Conservation (phyloP, 2,797 vertebrate genomes). For the Adrianichthys oophorus region DNA sequence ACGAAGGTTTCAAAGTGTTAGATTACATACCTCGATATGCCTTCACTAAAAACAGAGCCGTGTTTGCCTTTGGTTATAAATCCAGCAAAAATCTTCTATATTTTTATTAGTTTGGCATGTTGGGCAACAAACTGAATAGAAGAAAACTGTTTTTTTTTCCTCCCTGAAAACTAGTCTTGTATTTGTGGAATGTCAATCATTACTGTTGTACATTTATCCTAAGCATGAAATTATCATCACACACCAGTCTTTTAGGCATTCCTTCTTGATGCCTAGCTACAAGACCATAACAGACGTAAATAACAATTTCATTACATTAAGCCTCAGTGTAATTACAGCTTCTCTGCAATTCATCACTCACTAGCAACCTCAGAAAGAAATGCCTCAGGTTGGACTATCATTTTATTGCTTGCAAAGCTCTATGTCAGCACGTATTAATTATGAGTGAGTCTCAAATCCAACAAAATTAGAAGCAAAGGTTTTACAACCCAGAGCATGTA, state of each 20-base stretch:
- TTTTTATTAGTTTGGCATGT: background rate
- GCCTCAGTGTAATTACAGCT: constrained; percentile 52
- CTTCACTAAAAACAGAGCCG: constrained; percentile 3
- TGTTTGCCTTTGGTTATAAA: constrained; percentile 4
- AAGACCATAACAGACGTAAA: constrained; percentile 73
- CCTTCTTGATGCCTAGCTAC: constrained; percentile 69
- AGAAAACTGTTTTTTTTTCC: background rate
- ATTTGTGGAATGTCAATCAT: constrained; percentile 47
- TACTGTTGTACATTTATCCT: constrained; percentile 32
- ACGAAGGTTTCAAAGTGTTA: constrained; percentile 38
- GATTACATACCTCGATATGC: constrained; percentile 3
- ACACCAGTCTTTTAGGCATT: constrained; percentile 23
- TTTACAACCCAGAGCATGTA: constrained; percentile 12
- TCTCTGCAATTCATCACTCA: constrained; percentile 25
- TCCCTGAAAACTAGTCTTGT: constrained; percentile 30
- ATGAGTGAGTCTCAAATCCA: constrained; percentile 12
- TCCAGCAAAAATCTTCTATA: constrained; percentile 5
- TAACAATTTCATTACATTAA: constrained; percentile 65
- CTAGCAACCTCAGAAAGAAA: constrained; percentile 14
- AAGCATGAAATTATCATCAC: constrained; percentile 60
- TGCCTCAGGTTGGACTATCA: constrained; percentile 25
- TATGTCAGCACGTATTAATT: constrained; percentile 42
- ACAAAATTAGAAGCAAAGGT: constrained; percentile 23
- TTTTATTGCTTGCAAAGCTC: constrained; percentile 38
- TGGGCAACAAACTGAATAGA: no score